Evolutionary conservation across 2,888 invertebrate genomes (phyloP).

Genomic region (Phragmatobia fuliginosa): DNA sequence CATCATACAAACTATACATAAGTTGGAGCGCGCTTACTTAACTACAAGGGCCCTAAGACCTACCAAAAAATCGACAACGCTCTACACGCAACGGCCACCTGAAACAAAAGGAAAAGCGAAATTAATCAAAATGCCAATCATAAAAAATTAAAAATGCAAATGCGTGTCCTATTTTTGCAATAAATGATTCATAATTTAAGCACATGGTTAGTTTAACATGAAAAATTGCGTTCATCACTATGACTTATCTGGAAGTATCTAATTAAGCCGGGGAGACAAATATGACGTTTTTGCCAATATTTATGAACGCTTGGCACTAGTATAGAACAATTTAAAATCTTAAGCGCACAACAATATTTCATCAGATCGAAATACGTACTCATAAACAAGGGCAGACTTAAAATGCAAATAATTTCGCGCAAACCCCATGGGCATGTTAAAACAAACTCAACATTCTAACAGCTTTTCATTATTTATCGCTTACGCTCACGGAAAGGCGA

Average conservation of each 20-base stretch:
- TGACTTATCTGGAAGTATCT: conserved; percentile 50
- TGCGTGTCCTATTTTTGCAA: conserved; percentile 48
- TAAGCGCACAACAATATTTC: conserved; percentile 57
- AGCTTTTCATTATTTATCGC: conserved; percentile 82
- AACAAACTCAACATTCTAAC: conserved; percentile 82
- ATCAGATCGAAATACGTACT: conserved; percentile 68
- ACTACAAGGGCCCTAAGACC: conserved; percentile 62
- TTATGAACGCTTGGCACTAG: conserved; percentile 49
- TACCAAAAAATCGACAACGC: conserved; percentile 76
- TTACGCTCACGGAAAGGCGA: conserved; percentile 75
- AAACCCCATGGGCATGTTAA: conserved; percentile 81
- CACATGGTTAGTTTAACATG: conserved; percentile 45
- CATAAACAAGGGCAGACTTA: conserved; percentile 78
- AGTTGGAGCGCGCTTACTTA: conserved; percentile 65
- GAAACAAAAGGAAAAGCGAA: conserved; percentile 87
- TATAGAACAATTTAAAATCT: conserved; percentile 47
- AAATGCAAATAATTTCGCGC: conserved; percentile 82
- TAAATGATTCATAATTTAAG: conserved; percentile 47
- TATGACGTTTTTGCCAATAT: conserved; percentile 43
- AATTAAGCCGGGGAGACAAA: conserved; percentile 44
- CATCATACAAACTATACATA: conserved; percentile 39
- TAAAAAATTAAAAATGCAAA: conserved; percentile 66
- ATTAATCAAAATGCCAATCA: conserved; percentile 85
- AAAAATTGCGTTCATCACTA: conserved; percentile 41
- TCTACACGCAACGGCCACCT: conserved; percentile 82